A percentile compares a stretch with the other conserved stretches of the same genome.
These are phyloP conservation scores for Cynocephalus volans DNA, from an alignment of 2,113 vertebrate species.

Conservation along the genomic window DNA sequence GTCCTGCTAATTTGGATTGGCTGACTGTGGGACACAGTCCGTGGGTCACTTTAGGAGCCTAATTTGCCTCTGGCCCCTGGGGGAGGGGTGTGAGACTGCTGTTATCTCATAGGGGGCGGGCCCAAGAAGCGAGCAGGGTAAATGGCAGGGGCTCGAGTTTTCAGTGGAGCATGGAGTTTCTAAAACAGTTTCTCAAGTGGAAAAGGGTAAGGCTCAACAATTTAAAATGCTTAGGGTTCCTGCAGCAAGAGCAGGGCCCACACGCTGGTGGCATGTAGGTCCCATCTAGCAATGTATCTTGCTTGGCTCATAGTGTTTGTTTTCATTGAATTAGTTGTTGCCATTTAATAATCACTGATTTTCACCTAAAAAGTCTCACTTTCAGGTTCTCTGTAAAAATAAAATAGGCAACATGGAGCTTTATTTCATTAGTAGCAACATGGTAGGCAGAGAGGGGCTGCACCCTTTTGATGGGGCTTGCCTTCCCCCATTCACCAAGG, in stretches of 20 bases:
- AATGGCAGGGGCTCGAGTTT: too few species aligned
- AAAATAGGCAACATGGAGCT: background rate
- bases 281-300: background rate
- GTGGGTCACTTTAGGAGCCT: too few species aligned
- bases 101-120: too few species aligned
- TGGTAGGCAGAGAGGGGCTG: background rate
- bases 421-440: background rate
- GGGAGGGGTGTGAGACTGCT: too few species aligned
- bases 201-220: too few species aligned
- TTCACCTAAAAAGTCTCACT: slow-evolving; percentile 1
- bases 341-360: slow-evolving; percentile 35
- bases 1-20: too few species aligned
- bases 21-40: too few species aligned
- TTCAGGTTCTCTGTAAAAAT: background rate
- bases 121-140: too few species aligned
- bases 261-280: background rate
- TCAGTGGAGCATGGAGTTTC: too few species aligned
- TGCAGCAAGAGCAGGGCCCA: background rate
- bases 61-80: too few species aligned
- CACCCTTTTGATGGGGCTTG: background rate
- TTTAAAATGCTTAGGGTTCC: too few species aligned
- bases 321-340: background rate
- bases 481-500: background rate
- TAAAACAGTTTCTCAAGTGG: too few species aligned
- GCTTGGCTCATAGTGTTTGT: background rate